Evolutionary conservation across 1,140 invertebrate genomes (phyloP), one percentile per base, ranked within the genome.

Genomic region (Zaprionus lachaisei): DNA sequence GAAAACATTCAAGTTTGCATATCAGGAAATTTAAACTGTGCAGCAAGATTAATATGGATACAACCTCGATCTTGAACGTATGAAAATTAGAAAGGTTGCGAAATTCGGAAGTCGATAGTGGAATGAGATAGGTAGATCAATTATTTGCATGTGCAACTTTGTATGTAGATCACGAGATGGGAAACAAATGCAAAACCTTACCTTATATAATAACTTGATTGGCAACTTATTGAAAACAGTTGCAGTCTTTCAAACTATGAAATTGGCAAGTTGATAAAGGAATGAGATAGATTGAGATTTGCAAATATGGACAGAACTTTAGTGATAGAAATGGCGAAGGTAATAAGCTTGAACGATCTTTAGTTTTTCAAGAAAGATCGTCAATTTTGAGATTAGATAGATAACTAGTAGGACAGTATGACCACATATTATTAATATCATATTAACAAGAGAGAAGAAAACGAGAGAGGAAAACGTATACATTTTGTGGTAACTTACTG

Each of bases 21-120:
- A 54, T 56, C 77, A 65, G 81, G 80, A 86, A 86, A 86, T 69
- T 80, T 54, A n/a, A 28, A 15, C 24, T 55, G 20, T 26, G 69
- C 56, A 51, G 14, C 66, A 11, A 15, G 14, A 38, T 38, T 38
- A 38, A 38, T 38, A 38, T 38, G 37, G 37, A 3, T 3, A 12
- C 12, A 76, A 61, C 72, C 76, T 74, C 77, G 64, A 68, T 77
- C 67, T 75, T 71, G 67, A 75, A 5, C n/a, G 14, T 47, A n/a
- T 77, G 31, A 20, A 72, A 58, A 51, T 51, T 73, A 61, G 63
- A 73, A 73, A 77, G 70, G 68, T 47, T 64, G 34, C 11, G 17
- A 26, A 75, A 71, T 75, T 58, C 54, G 41, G 15, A 26, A 26
- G 28, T 63, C 41, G 20, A 20, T 47, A 47, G 41, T 9, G 41